phyloP scores from a whole-genome alignment of 2,113 vertebrate species.

The Eclectus roratus region DNA sequence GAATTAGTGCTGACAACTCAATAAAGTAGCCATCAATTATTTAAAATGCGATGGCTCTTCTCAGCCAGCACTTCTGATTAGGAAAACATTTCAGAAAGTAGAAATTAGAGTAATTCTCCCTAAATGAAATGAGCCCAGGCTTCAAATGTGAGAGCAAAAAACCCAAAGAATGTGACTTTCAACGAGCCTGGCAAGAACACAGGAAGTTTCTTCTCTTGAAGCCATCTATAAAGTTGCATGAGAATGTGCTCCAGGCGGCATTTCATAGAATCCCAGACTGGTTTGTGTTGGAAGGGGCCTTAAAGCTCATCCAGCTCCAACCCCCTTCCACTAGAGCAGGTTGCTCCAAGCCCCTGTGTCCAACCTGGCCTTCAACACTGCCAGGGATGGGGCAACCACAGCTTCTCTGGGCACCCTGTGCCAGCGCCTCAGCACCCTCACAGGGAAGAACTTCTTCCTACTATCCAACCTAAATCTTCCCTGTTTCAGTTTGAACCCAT shows the following conservation, averaged over 20 bases:
- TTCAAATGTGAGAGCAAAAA: neutral
- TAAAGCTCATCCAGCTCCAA: neutral
- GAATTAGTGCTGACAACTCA: slow-evolving; percentile 69
- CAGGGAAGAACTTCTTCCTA: too few relatives aligned
- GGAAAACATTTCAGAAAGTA: slow-evolving; percentile 60
- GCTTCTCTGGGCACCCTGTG: too few relatives aligned
- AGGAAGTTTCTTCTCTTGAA: neutral
- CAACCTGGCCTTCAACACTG: neutral
- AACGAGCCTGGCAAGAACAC: neutral
- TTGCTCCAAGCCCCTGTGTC: neutral
- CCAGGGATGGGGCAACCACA: too few relatives aligned
- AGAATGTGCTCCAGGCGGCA: neutral
- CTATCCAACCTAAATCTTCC: too few relatives aligned
- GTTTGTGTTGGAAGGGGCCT: neutral
- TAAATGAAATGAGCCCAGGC: neutral
- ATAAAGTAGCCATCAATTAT: slow-evolving; percentile 78
- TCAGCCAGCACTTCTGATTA: slow-evolving; percentile 56
- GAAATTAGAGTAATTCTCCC: slow-evolving; percentile 47
- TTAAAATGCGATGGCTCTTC: slow-evolving; percentile 67
- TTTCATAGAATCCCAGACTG: neutral
- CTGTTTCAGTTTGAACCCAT: too few relatives aligned
- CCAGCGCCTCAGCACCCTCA: too few relatives aligned
- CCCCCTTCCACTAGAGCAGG: rapidly evolving
- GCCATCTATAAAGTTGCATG: neutral
- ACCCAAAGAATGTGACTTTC: neutral